Evolutionary conservation across 2,888 invertebrate species (phyloP).

Genomic region (Melinopterus prodromus): DNA sequence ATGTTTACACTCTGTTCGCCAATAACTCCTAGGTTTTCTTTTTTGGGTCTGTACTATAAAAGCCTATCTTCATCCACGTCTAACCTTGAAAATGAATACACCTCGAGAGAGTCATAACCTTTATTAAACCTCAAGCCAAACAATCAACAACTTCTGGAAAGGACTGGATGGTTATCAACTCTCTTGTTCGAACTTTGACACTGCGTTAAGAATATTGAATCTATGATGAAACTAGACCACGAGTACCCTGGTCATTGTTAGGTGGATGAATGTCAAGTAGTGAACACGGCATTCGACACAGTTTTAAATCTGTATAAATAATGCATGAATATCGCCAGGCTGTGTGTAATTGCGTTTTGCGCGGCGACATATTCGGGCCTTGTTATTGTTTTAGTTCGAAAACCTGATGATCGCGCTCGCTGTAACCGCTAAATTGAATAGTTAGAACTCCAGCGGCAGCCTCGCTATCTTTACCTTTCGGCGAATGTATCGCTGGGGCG

Average conservation of each 20-base stretch:
- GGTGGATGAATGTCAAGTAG: too few relatives aligned
- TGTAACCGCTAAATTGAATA: too few relatives aligned
- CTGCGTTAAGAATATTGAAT: neutral
- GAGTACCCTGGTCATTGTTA: neutral
- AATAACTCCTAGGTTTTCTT: neutral
- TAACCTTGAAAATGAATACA: neutral
- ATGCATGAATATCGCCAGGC: too few relatives aligned
- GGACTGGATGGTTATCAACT: neutral
- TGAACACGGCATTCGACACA: too few relatives aligned
- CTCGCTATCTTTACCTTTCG: constrained; percentile 21
- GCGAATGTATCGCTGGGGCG: neutral
- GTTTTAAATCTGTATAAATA: too few relatives aligned
- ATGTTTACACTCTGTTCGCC: neutral
- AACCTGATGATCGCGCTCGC: too few relatives aligned
- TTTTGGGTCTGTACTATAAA: neutral
- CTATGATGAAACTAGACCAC: neutral
- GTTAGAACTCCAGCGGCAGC: neutral
- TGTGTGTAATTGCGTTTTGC: too few relatives aligned
- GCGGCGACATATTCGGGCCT: too few relatives aligned
- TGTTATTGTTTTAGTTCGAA: too few relatives aligned
- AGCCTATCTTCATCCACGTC: neutral
- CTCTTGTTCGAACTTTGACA: neutral
- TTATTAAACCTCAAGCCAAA: neutral
- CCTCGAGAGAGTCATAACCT: neutral
- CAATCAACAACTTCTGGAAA: neutral